Evolutionary conservation across 2,888 invertebrate species (phyloP).

Genomic region (Zootermopsis nevadensis): DNA sequence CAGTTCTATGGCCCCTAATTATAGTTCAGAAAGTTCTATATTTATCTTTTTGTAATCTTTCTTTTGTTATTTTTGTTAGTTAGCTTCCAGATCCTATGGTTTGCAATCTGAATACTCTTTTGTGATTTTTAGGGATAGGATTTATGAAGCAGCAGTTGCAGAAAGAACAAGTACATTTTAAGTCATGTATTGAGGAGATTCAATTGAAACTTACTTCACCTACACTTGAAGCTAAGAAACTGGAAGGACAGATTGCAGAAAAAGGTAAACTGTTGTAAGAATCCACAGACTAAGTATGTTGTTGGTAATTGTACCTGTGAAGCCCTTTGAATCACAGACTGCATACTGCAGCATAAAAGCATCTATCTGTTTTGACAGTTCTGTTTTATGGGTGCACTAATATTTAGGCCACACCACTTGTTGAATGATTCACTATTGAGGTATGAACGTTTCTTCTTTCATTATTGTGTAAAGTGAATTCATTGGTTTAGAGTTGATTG

Average conservation of each 20-base stretch:
- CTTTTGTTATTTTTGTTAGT: not conserved
- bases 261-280: constrained; percentile 39
- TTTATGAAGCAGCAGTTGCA: constrained; percentile 68
- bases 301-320: no score
- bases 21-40: not conserved
- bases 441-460: no score
- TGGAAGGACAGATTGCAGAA: constrained; percentile 57
- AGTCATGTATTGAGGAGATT: constrained; percentile 83
- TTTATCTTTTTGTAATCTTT: not conserved
- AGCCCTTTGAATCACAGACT: no score
- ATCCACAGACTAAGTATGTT: no score
- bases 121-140: constrained; percentile 41
- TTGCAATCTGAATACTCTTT: not conserved
- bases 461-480: no score
- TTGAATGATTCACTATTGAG: no score
- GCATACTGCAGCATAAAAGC: no score
- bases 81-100: not conserved
- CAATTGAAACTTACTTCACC: constrained; percentile 80
- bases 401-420: no score
- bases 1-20: no score
- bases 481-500: no score
- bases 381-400: no score
- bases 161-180: constrained; percentile 79
- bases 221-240: constrained; percentile 64
- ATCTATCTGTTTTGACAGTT: no score